Conservation (phyloP, 2,113 vertebrate genomes). For the Percina caprodes region DNA sequence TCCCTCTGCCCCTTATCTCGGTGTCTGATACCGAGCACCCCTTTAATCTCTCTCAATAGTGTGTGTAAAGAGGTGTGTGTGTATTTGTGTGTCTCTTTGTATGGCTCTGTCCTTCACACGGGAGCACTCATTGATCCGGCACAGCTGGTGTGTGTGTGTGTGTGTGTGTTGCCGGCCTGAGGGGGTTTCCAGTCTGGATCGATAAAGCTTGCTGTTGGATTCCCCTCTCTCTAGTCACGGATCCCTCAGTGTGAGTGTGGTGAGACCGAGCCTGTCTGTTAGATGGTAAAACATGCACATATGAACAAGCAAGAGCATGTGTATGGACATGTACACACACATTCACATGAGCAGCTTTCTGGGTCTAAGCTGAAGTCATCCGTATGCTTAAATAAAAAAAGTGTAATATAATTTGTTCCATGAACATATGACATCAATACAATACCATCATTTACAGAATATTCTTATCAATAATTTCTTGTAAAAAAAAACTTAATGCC, state of each 20-base stretch:
- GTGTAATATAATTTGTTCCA: neutral
- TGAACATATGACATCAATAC: neutral
- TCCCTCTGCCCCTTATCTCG: conserved; percentile 71
- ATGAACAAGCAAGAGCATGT: conserved; percentile 49
- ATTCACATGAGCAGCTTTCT: conserved; percentile 15
- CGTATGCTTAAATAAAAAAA: conserved; percentile 5
- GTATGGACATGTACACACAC: conserved; percentile 12
- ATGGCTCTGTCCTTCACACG: conserved; percentile 78
- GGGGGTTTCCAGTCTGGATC: conserved; percentile 85
- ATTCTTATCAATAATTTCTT: neutral
- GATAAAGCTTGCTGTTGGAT: conserved; percentile 84
- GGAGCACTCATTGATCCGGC: conserved; percentile 79
- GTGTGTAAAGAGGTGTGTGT: conserved; percentile 57
- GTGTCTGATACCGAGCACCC: conserved; percentile 68
- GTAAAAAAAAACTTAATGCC: neutral
- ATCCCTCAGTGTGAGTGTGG: conserved; percentile 76
- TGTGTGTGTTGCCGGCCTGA: conserved; percentile 54
- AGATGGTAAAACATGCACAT: conserved; percentile 73
- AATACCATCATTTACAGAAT: neutral
- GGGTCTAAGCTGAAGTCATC: conserved; percentile 27
- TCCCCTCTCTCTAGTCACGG: conserved; percentile 82
- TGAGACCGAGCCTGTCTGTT: conserved; percentile 73
- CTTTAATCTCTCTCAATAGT: conserved; percentile 74
- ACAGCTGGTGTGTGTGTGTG: conserved; percentile 59
- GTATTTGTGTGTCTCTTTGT: conserved; percentile 69